Percentiles rank a stretch among this genome's conserved stretches.
Conservation (phyloP, 2,113 vertebrate species). For the Lonchura striata region DNA sequence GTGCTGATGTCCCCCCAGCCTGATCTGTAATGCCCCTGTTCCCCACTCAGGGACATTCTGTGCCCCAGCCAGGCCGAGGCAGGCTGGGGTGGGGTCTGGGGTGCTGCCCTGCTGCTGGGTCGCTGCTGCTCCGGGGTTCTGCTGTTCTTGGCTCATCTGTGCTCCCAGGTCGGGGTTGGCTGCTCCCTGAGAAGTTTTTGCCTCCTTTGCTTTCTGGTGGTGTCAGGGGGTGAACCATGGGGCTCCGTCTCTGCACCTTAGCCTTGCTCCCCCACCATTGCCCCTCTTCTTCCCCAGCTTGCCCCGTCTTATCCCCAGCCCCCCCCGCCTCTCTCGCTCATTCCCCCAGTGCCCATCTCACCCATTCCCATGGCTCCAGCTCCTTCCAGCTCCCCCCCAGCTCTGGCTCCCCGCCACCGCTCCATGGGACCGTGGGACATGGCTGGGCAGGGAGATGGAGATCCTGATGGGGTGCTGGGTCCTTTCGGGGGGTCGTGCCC, state of each 20-base stretch:
- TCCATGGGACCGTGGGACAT: fast-evolving
- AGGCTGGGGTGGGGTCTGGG: fast-evolving
- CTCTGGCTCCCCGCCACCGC: neutral
- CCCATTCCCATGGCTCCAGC: neutral
- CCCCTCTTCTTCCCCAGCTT: neutral
- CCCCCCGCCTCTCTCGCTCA: neutral
- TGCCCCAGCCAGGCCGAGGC: fast-evolving
- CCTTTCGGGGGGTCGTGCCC: fast-evolving
- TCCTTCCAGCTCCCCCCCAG: neutral
- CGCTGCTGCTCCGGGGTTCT: neutral
- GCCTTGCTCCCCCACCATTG: neutral
- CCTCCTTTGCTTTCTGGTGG: neutral
- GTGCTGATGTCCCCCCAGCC: neutral
- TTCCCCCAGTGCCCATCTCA: neutral
- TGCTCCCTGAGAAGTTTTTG: neutral
- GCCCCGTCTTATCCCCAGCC: neutral
- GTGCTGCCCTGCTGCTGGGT: fast-evolving
- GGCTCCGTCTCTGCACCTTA: fast-evolving
- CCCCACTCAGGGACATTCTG: fast-evolving
- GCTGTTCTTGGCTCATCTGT: neutral
- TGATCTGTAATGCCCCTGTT: fast-evolving
- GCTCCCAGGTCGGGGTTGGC: neutral
- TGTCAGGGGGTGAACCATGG: neutral
- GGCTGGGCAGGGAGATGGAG: neutral
- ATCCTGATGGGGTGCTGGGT: neutral